Evolutionary conservation across 1,140 invertebrate genomes (phyloP), one percentile per base, ranked within the genome.

Genomic region (Pectinophora gossypiella): DNA sequence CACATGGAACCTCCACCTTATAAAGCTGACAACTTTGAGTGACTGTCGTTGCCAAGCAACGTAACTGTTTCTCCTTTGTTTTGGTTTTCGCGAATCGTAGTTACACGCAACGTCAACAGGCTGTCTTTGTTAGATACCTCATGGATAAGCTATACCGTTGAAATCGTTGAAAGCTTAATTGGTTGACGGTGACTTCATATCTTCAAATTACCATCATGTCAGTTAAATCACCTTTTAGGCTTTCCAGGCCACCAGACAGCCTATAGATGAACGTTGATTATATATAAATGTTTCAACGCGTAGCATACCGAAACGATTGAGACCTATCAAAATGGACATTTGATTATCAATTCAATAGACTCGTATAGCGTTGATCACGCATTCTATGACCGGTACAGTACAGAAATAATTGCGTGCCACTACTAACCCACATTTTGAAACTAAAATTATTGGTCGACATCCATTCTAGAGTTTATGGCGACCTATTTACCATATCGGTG

Each of bases 371-470:
- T 19, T 44, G 3, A 19, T 3, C 42, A 44, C 42, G 42, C 18
- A 13, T 40, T 15, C 1, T 18, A 19, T 44, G 42, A 44, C 42
- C 18, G 20, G 19, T 20, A 21, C 42, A 44, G 18, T 44, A 20
- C 3, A 38, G 7, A 7, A 13, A 9, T 64, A 64, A 73, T 81
- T 64, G 77, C 79, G 79, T 83, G 76, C 54, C 67, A 66, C 69
- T 55, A 56, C 56, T 82, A 78, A 85, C 80, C 79, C 61, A 84
- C 80, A 81, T 86, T 81, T 80, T 59, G 60, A 64, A 68, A 68
- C 61, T 58, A 52, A 75, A 82, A 80, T 73, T 72, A 81, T 65
- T 72, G 74, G 64, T 62, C 57, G 58, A 64, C 67, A 66, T 68
- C 51, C 67, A 69, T 80, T 80, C 65, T 12, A 53, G 63, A 61